These are phyloP conservation scores for Lota lota DNA, from an alignment of 2,113 vertebrate species.

Conservation along the genomic window DNA sequence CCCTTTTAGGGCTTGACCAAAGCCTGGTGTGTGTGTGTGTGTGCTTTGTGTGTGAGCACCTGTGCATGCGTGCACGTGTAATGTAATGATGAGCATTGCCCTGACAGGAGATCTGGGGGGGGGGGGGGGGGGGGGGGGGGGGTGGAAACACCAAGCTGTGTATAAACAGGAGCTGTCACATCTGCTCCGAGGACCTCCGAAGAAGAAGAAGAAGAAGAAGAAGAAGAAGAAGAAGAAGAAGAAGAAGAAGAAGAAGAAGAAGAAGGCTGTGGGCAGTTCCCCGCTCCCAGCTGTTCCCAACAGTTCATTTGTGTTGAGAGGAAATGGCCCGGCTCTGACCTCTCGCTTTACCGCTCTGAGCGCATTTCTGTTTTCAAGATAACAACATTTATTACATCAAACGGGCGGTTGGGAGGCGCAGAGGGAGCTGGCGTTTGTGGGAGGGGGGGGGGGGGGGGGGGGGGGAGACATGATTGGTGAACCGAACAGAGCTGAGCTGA, in stretches of 20 bases:
- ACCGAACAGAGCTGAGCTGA: too few species aligned
- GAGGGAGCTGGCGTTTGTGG: neutral
- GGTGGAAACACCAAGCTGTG: constrained; percentile 44
- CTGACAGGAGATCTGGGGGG: constrained; percentile 61
- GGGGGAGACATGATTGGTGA: neutral
- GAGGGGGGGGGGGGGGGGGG: neutral
- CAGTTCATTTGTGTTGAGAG: too few species aligned
- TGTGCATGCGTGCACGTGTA: neutral
- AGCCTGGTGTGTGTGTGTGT: constrained; percentile 28
- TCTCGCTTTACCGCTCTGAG: constrained; percentile 37
- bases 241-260: too few species aligned
- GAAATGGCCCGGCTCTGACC: constrained; percentile 19
- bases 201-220: too few species aligned
- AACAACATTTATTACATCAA: too few species aligned
- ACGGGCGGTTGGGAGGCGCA: neutral
- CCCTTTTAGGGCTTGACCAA: constrained; percentile 55
- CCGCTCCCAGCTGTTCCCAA: too few species aligned
- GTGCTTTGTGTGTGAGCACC: neutral
- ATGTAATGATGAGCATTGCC: constrained; percentile 59
- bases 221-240: too few species aligned
- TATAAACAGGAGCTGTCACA: constrained; percentile 68
- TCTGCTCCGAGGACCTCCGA: constrained; percentile 48
- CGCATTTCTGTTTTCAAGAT: constrained; percentile 32
- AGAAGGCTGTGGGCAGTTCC: too few species aligned
- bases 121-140: constrained; percentile 54